A percentile compares a stretch with the other conserved stretches of the same genome.
Conservation (phyloP, 1,140 invertebrate species). For the Drosophila lini region DNA sequence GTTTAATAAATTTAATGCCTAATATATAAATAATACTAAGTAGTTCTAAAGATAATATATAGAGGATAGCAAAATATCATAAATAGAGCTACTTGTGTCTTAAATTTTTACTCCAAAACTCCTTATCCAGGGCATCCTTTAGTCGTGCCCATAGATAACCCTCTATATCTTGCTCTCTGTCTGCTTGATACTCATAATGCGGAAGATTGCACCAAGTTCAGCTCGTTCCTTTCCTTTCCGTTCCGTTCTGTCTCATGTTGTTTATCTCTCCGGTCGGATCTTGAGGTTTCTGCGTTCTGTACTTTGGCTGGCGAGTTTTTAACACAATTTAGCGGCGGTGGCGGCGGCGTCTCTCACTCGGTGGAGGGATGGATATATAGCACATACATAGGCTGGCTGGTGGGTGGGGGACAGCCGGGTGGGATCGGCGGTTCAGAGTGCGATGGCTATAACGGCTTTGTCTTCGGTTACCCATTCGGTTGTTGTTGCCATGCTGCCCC, state of each 20-base stretch:
- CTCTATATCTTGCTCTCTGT: slow-evolving; percentile 3
- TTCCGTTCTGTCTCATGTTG: slow-evolving; percentile 50
- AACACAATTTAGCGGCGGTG: slow-evolving; percentile 74
- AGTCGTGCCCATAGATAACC: not conserved
- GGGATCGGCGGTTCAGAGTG: slow-evolving; percentile 10
- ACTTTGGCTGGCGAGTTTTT: slow-evolving; percentile 71
- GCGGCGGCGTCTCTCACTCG: slow-evolving; percentile 28
- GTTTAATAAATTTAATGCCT: too few species aligned
- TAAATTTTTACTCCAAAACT: not conserved
- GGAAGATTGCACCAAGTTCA: slow-evolving; percentile 76
- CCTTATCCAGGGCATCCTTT: not conserved
- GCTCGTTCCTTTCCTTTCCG: slow-evolving; percentile 34
- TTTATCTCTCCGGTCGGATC: slow-evolving; percentile 70
- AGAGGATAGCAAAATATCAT: not conserved
- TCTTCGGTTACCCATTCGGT: slow-evolving; percentile 54
- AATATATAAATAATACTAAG: too few species aligned
- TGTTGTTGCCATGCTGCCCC: slow-evolving; percentile 17
- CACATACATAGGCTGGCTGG: not conserved
- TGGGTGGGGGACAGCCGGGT: not conserved
- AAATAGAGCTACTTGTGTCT: too few species aligned
- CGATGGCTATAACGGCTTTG: slow-evolving; percentile 55
- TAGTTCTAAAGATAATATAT: not conserved
- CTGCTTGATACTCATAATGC: slow-evolving; percentile 73
- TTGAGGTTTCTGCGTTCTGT: slow-evolving; percentile 82
- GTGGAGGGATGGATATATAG: slow-evolving; percentile 6